Base-by-base conservation (phyloP, 1,140 invertebrate species). In the Drosophila obscura region DNA sequence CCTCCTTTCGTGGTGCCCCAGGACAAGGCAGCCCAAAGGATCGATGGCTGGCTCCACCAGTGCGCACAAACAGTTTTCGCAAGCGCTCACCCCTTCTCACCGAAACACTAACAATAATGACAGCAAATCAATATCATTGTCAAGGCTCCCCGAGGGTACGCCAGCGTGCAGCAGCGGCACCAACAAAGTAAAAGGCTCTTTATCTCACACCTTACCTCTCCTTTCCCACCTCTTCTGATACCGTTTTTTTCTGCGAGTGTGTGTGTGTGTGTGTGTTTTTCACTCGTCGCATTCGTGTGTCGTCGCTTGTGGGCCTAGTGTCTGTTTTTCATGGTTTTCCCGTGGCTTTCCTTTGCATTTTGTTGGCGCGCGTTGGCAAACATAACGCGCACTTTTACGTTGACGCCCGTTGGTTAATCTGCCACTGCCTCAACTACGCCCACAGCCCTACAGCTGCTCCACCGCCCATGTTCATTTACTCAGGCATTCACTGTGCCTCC, bases 121-220 rank as follows among this genome's bases (percentile, higher is more conserved):
- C 81, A 87, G 81, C 73, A 85, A 85, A 85, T 82, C 82, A 85
- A 85, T 85, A 87, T 88, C 83, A 85, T 82, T 77, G 83, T 73
- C 63, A 74, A 77, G 69, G 82, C 68, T 68, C 66, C 66, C 82
- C 71, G 59, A 51, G 52, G 66, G 82, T 39, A 51, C 26, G 16
- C 7, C 28, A 31, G 28, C 28, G 6, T 9, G 22, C 22, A 24
- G 43, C 35, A 67, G 48, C 55, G 65, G 55, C 53, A 60, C 48
- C 69, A 35, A 61, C 82, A 87, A 85, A 85, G 82, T 85, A 87
- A 77, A 80, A 81, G 77, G 74, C 65, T 80, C 55, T 64, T 50
- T 45, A 22, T 16, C 13, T 46, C 41, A 15, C 19, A 41, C 24
- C 50, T 41, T 46, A 5, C 11, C 35, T 49, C 61, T 5, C 56